phyloP scores from a whole-genome alignment of 2,797 vertebrate species.

The Carduelis carduelis region DNA sequence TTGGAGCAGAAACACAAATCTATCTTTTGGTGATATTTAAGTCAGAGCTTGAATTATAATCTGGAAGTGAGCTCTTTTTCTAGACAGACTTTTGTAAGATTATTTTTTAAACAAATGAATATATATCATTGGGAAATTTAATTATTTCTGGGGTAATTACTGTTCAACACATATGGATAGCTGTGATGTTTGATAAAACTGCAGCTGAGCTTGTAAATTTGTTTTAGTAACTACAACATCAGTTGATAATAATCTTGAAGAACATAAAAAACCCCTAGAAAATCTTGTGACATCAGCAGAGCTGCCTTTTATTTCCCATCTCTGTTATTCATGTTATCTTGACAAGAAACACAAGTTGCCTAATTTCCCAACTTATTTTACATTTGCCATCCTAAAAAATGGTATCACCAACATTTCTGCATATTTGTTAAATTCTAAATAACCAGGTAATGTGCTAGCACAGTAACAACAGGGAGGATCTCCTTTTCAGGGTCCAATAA shows the following conservation, averaged over 20 bases:
- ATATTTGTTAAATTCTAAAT: not conserved
- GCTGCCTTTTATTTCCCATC: not conserved
- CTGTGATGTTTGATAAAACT: not conserved
- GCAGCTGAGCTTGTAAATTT: not conserved
- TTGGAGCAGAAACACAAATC: not conserved
- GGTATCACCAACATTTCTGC: not conserved
- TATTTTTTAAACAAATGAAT: not conserved
- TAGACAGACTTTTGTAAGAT: not conserved
- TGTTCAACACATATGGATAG: not conserved
- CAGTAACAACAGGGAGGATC: not conserved
- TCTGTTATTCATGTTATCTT: not conserved
- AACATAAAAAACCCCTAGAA: not conserved
- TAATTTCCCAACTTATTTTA: not conserved
- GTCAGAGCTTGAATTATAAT: not conserved
- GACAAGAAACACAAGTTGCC: not conserved
- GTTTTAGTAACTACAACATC: not conserved
- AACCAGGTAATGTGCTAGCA: not conserved
- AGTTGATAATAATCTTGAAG: not conserved
- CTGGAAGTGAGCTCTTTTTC: not conserved
- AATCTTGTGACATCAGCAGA: not conserved
- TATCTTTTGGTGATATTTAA: not conserved
- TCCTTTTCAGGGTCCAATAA: conserved; percentile 22
- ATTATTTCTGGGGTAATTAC: not conserved
- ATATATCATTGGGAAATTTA: not conserved
- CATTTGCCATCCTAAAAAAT: not conserved